Percentiles rank a stretch among this genome's conserved stretches.
Conservation (phyloP, 1,140 invertebrate genomes). For the Cyclargus thomasi region DNA sequence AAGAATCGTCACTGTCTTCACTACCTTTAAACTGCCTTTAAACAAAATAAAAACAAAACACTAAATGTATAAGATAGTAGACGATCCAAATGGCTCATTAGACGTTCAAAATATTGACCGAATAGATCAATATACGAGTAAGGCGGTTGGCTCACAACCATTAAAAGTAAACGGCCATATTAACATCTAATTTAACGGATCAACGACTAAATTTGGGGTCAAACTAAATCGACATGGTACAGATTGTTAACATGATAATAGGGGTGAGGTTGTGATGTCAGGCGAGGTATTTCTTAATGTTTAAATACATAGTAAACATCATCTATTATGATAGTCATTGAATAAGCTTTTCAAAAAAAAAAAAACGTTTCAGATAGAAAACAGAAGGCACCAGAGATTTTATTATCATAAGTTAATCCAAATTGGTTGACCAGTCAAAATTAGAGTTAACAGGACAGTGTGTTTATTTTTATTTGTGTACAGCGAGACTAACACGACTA, state of each 20-base stretch:
- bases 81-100: not conserved
- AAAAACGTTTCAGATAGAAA: too few relatives aligned
- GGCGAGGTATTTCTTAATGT: not conserved
- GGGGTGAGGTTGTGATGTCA: not conserved
- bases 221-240: slow-evolving; percentile 7
- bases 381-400: too few relatives aligned
- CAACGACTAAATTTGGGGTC: slow-evolving; percentile 22
- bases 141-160: slow-evolving; percentile 29
- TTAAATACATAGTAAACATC: not conserved
- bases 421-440: too few relatives aligned
- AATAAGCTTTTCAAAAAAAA: too few relatives aligned
- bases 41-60: too few relatives aligned
- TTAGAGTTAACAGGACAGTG: too few relatives aligned
- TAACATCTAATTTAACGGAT: slow-evolving; percentile 33
- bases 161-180: slow-evolving; percentile 28
- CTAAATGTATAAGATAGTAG: too few relatives aligned
- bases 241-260: slow-evolving; percentile 18
- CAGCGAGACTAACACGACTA: too few relatives aligned
- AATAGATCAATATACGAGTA: not conserved
- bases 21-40: too few relatives aligned
- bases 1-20: too few relatives aligned
- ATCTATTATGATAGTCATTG: not conserved
- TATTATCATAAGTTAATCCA: too few relatives aligned
- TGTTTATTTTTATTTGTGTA: too few relatives aligned
- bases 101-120: not conserved